Conservation (phyloP, 2,888 invertebrate species). For the Zaprionus bogoriensis region DNA sequence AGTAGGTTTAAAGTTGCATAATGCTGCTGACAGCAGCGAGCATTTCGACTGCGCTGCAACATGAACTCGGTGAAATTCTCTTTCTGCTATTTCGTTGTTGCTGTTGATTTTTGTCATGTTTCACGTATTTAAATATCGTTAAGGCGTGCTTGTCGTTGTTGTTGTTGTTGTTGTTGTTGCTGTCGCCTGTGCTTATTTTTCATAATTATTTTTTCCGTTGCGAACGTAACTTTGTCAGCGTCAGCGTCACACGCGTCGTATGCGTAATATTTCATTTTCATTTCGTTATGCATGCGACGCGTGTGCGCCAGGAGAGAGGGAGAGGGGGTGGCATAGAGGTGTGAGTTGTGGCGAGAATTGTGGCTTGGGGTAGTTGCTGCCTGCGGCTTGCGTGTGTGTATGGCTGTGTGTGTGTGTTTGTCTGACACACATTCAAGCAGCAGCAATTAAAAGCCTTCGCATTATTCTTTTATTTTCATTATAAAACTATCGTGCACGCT, state of each 20-base stretch:
- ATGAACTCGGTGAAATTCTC: too few species aligned
- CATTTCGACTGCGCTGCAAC: background rate
- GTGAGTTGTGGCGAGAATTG: background rate
- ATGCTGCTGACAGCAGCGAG: background rate
- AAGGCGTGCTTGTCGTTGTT: slow-evolving; percentile 34
- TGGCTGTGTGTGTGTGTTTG: slow-evolving; percentile 7
- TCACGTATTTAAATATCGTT: slow-evolving; percentile 59
- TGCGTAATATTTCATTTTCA: slow-evolving; percentile 56
- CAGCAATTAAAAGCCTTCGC: slow-evolving; percentile 51
- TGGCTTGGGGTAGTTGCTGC: background rate
- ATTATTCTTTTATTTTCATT: slow-evolving; percentile 59
- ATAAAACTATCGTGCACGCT: slow-evolving; percentile 52
- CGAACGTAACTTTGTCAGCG: slow-evolving; percentile 34
- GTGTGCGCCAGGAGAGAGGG: slow-evolving; percentile 4
- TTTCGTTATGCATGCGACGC: slow-evolving; percentile 53
- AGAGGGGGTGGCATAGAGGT: background rate
- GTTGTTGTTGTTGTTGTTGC: slow-evolving; percentile 5
- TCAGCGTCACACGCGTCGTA: slow-evolving; percentile 50
- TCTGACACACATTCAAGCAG: slow-evolving; percentile 41
- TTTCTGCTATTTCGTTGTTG: background rate
- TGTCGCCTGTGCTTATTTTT: slow-evolving; percentile 13
- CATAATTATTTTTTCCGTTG: slow-evolving; percentile 53
- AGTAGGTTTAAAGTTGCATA: too few species aligned
- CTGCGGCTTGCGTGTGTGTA: slow-evolving; percentile 1
- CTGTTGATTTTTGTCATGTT: slow-evolving; percentile 7